A percentile compares a stretch with the other conserved stretches of the same genome.
Conservation (phyloP, 1,140 invertebrate species). For the Drosophila carrolli region DNA sequence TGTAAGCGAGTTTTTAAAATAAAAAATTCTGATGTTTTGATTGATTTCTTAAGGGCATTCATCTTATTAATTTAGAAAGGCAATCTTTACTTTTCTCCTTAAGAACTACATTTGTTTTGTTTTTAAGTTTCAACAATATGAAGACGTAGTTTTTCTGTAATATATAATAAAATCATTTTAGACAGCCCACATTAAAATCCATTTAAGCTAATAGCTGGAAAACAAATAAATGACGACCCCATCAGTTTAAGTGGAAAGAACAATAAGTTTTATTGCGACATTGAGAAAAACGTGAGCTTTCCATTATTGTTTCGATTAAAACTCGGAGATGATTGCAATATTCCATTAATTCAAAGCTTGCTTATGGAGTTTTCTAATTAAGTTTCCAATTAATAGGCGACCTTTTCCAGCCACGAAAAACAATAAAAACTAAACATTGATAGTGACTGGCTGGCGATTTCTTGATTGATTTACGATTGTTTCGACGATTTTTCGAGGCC, state of each 20-base stretch:
- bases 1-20: too few relatives aligned
- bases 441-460: constrained; percentile 31
- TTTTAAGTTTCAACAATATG: too few relatives aligned
- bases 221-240: background rate
- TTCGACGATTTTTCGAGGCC: constrained; percentile 29
- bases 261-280: background rate
- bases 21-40: too few relatives aligned
- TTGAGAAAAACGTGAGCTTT: constrained; percentile 10
- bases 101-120: too few relatives aligned
- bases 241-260: background rate
- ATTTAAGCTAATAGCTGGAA: background rate
- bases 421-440: constrained; percentile 52
- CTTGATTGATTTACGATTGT: constrained; percentile 69
- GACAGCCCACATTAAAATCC: background rate
- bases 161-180: background rate
- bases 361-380: constrained; percentile 62
- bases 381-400: constrained; percentile 60
- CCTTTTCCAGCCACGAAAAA: constrained; percentile 52
- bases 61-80: too few relatives aligned
- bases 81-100: too few relatives aligned
- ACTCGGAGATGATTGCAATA: constrained; percentile 10
- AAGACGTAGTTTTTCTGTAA: too few relatives aligned
- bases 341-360: constrained; percentile 33
- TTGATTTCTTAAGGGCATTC: too few relatives aligned
- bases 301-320: constrained; percentile 6